Evolutionary conservation across 2,888 invertebrate genomes (phyloP).

Genomic region (Tipula vernalis): DNA sequence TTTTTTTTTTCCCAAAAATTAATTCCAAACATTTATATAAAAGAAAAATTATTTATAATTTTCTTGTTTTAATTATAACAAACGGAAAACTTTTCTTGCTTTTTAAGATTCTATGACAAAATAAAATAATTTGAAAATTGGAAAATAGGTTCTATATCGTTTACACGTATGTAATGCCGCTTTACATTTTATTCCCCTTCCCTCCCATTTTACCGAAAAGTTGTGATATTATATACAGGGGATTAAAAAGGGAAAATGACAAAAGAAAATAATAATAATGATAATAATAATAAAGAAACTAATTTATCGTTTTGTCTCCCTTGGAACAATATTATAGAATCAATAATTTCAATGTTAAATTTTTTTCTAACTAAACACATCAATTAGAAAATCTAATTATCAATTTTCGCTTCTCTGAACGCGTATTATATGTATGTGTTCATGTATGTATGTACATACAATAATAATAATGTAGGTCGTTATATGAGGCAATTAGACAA

Average conservation of each 20-base stretch:
- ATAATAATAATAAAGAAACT: neutral
- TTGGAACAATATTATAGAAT: neutral
- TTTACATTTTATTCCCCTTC: neutral
- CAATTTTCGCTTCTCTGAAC: neutral
- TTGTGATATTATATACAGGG: neutral
- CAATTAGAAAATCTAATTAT: neutral
- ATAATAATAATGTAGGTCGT: neutral
- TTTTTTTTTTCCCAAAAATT: neutral
- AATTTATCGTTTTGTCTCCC: neutral
- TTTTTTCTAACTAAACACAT: neutral
- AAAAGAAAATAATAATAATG: neutral
- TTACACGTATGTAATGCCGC: neutral
- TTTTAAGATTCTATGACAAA: neutral
- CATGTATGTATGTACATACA: no score
- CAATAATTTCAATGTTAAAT: neutral
- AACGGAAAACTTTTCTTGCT: neutral
- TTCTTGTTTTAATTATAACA: slow-evolving; percentile 4
- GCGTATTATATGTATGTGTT: neutral
- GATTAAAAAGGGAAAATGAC: neutral
- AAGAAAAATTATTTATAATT: neutral
- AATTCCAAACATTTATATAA: neutral
- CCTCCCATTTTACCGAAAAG: neutral
- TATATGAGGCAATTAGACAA: neutral
- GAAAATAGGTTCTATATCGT: neutral
- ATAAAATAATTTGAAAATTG: neutral